Evolutionary conservation across 2,113 vertebrate genomes (phyloP), one percentile per base, ranked within the genome.

Genomic region (Upupa epops): DNA sequence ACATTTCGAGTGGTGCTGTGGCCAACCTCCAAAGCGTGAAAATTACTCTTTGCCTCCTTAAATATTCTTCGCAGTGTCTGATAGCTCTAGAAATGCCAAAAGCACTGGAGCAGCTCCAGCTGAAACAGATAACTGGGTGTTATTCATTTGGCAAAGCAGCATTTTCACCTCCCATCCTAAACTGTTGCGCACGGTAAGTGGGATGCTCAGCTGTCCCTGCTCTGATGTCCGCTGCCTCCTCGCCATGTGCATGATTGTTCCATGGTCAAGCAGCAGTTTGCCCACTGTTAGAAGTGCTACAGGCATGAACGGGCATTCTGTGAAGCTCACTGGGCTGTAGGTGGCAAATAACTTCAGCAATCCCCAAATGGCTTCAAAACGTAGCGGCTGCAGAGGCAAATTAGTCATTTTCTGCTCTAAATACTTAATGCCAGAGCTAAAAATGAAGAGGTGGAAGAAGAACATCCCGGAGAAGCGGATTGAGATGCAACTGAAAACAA

Each of bases 361-460:
- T 58, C 95, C 86, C 85, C 93, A 65, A 89, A 51, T 3, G 77
- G 73, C 85, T 42, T 71, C 73, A 77, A 78, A 83, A 68, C 6
- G 8, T 32, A 71, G 91, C 3, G 64, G 73, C 94, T 89, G 69
- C 61, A 75, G 64, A 92, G 40, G 58, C 71, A 71, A 92, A 83
- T 92, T 32, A 91, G 88, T 90, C 78, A 89, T 85, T 54, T 86
- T 86, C 70, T 86, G 24, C 66, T 93, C 89, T 90, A 77, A 77
- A 94, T 86, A 55, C 82, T 89, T 89, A 71, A 93, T 70, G 79
- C 31, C 52, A 54, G 49, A 55, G 81, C 91, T 94, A 91, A 95
- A 97, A 96, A 96, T 81, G 92, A 92, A 79, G 66, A 80, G 60
- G 37, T 48, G 71, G 79, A 93, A 89, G 79, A 93, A 89, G 94